These are phyloP conservation scores for Heteronetta atricapilla DNA, from an alignment of 2,113 vertebrate genomes.

Conservation along the genomic window DNA sequence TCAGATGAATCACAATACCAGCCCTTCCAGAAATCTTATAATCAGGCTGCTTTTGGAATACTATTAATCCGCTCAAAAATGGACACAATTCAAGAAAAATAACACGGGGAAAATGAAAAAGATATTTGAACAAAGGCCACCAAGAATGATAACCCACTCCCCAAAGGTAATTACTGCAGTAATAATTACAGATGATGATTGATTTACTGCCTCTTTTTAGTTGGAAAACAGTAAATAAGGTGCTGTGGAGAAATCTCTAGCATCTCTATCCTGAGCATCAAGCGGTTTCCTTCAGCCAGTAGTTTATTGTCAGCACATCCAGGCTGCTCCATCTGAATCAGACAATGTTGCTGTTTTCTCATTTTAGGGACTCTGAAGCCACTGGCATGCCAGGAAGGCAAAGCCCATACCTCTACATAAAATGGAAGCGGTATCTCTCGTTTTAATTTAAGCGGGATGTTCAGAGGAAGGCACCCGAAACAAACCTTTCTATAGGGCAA, in stretches of 20 bases:
- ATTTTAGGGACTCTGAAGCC: conserved; percentile 31
- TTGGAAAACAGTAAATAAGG: conserved; percentile 58
- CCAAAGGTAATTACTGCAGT: conserved; percentile 53
- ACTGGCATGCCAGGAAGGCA: background rate
- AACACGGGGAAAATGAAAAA: conserved; percentile 28
- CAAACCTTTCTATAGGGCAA: background rate
- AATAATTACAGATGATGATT: conserved; percentile 64
- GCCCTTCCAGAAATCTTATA: conserved; percentile 27
- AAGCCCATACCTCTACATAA: conserved; percentile 56
- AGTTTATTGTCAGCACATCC: conserved; percentile 52
- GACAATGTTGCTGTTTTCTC: conserved; percentile 2
- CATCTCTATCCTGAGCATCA: conserved; percentile 26
- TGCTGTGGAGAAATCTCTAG: conserved; percentile 47
- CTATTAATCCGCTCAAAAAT: conserved; percentile 29
- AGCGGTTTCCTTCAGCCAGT: conserved; percentile 51
- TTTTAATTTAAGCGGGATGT: conserved; percentile 57
- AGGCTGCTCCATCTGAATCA: conserved; percentile 48
- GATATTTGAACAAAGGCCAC: conserved; percentile 52
- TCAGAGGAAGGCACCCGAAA: conserved; percentile 48
- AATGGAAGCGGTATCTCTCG: conserved; percentile 67
- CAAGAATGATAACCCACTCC: conserved; percentile 49
- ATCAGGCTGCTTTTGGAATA: background rate
- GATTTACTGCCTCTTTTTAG: conserved; percentile 62
- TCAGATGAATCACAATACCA: conserved; percentile 15
- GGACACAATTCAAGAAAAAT: conserved; percentile 45